Evolutionary conservation across 2,113 vertebrate genomes (phyloP).

Genomic region (Hemicordylus capensis): DNA sequence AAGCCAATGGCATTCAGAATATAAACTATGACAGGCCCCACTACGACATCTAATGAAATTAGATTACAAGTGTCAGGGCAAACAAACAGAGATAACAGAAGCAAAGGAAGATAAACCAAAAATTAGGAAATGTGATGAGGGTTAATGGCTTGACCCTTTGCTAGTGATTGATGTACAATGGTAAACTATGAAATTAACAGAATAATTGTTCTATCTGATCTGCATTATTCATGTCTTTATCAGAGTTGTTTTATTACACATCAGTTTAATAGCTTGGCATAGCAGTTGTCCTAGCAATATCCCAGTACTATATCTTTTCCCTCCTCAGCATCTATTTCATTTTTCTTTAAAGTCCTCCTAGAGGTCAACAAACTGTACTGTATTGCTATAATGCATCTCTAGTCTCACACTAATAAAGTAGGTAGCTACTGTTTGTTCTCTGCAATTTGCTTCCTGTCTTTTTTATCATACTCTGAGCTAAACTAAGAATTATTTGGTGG

Average conservation of each 20-base stretch:
- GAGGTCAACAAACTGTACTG: not conserved
- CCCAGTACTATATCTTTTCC: not conserved
- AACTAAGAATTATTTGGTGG: constrained; percentile 23
- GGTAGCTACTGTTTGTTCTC: not conserved
- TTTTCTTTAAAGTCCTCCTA: not conserved
- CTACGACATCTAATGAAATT: not conserved
- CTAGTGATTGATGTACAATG: not conserved
- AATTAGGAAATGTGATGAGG: too few relatives aligned
- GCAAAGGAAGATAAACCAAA: not conserved
- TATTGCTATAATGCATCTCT: not conserved
- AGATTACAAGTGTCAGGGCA: not conserved
- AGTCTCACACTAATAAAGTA: not conserved
- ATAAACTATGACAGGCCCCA: not conserved
- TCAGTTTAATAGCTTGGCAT: not conserved
- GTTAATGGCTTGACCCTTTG: not conserved
- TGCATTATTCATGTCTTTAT: not conserved
- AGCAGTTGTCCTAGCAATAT: not conserved
- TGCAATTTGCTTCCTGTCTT: constrained; percentile 14
- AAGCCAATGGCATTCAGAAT: not conserved
- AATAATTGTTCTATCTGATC: not conserved
- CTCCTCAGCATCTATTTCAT: not conserved
- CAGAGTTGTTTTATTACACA: not conserved
- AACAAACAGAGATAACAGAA: not conserved
- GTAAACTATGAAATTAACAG: not conserved
- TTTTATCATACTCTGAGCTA: constrained; percentile 16